phyloP scores from a whole-genome alignment of 1,140 invertebrate genomes.

The Liolophura sinensis region DNA sequence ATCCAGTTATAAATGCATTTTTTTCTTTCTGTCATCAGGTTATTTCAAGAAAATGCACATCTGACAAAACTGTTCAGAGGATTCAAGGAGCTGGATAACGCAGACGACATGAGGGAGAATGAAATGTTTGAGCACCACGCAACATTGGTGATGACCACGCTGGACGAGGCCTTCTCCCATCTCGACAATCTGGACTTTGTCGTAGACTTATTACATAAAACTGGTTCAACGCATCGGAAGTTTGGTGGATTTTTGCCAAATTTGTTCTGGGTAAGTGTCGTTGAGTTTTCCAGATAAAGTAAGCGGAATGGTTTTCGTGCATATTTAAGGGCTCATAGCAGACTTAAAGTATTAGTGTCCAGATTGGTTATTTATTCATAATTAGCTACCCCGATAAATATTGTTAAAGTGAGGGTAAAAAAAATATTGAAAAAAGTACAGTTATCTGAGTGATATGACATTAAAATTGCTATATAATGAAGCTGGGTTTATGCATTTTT shows the following conservation, averaged over 20 bases:
- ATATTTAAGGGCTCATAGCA: too few species aligned
- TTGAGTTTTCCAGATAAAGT: background rate
- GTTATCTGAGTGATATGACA: too few species aligned
- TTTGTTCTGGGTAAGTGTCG: slow-evolving; percentile 37
- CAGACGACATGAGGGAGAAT: slow-evolving; percentile 39
- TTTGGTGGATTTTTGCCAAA: slow-evolving; percentile 31
- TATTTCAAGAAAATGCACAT: slow-evolving; percentile 36
- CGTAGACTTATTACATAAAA: slow-evolving; percentile 22
- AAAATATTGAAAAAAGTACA: too few species aligned
- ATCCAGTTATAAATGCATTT: background rate
- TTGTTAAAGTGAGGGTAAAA: too few species aligned
- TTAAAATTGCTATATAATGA: too few species aligned
- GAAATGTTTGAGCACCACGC: slow-evolving; percentile 42
- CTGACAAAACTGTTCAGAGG: slow-evolving; percentile 34
- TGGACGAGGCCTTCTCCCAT: slow-evolving; percentile 43
- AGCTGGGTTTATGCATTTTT: too few species aligned
- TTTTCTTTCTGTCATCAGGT: slow-evolving; percentile 26
- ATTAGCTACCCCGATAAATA: too few species aligned
- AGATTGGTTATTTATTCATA: too few species aligned
- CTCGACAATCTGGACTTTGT: slow-evolving; percentile 42
- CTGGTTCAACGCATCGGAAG: slow-evolving; percentile 30
- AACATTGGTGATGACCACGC: slow-evolving; percentile 41
- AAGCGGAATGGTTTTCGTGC: too few species aligned
- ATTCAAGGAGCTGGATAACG: slow-evolving; percentile 32
- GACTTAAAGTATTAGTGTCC: too few species aligned